Base-by-base conservation (phyloP, 2,113 vertebrate genomes). In the Carettochelys insculpta region DNA sequence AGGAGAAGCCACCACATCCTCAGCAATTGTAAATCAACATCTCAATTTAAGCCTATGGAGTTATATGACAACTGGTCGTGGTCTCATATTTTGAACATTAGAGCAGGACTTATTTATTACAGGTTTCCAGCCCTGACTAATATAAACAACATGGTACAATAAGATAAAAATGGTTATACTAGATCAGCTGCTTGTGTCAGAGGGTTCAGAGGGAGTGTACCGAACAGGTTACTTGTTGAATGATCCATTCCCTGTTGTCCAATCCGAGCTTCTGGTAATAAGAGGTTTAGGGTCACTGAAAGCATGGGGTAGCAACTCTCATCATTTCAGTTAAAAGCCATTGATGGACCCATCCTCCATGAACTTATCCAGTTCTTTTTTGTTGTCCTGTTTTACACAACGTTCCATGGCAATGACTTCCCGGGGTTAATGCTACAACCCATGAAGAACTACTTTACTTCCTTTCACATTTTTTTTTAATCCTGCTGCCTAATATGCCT, bases 11-110 rank as follows among this genome's bases (percentile, higher is more conserved):
- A 73, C 92, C 2, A 3, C 50, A 56, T 48, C 61, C 80, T 94
- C 82, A 92, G 34, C 38, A 91, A 52, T 68, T 85, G 81, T 81
- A 90, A 90, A 88, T 93, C 80, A 83, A 38, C 9, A 38, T 68
- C n/a, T 68, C 61, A 10, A 22, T 38, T 68, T 68, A 68, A 68
- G 38, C 90, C 5, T 77, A 90, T 89, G 83, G 81, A 93, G 94
- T 53, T 94, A 83, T 75, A 24, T 68, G 73, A 56, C 8, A 87
- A 10, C 58, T 85, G 88, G 85, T 71, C 53, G 34, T 16, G n/a
- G 19, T 9, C 27, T 73, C 12, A 16, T 85, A 41, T 47, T 92
- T 90, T 91, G 83, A 84, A 79, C n/a, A 34, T 31, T 11, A 4
- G 0, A 53, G 77, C 34, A 90, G 11, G 88, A 65, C 43, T 47